Evolutionary conservation across 2,113 vertebrate genomes (phyloP).

Genomic region (Takifugu bimaculatus): DNA sequence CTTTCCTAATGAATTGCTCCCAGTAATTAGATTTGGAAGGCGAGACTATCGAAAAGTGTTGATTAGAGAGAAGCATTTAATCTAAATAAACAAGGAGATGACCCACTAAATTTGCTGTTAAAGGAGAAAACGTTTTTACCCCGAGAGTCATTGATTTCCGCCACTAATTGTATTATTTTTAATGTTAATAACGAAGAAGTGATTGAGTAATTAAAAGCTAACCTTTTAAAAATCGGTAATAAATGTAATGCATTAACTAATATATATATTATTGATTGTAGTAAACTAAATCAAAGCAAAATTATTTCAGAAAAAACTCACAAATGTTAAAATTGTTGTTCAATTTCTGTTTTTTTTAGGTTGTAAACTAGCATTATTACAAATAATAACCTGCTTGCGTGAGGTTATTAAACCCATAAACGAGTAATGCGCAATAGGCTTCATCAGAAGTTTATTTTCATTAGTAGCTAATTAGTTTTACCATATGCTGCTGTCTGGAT

Average conservation of each 20-base stretch:
- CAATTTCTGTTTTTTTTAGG: too few relatives aligned
- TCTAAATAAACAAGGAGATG: constrained; percentile 84
- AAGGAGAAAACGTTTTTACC: not conserved
- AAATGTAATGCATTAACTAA: not conserved
- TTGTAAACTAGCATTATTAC: too few relatives aligned
- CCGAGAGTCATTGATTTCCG: not conserved
- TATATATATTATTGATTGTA: not conserved
- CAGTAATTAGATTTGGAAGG: constrained; percentile 89
- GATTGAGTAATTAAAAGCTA: too few relatives aligned
- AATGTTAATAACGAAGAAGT: too few relatives aligned
- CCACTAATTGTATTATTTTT: too few relatives aligned
- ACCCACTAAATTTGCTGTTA: constrained; percentile 35
- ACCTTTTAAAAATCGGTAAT: not conserved
- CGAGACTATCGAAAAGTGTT: constrained; percentile 80
- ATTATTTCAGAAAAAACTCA: too few relatives aligned
- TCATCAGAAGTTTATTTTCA: not conserved
- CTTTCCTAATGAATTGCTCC: constrained; percentile 82
- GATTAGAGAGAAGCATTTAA: constrained; percentile 71
- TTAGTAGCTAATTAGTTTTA: constrained; percentile 14
- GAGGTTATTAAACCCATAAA: not conserved
- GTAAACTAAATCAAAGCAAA: not conserved
- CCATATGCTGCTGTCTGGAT: constrained; percentile 7
- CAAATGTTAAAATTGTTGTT: too few relatives aligned
- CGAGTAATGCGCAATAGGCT: not conserved
- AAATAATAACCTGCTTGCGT: too few relatives aligned